phyloP scores from a whole-genome alignment of 2,113 vertebrate genomes.

The Tenebrosternarchus preto region DNA sequence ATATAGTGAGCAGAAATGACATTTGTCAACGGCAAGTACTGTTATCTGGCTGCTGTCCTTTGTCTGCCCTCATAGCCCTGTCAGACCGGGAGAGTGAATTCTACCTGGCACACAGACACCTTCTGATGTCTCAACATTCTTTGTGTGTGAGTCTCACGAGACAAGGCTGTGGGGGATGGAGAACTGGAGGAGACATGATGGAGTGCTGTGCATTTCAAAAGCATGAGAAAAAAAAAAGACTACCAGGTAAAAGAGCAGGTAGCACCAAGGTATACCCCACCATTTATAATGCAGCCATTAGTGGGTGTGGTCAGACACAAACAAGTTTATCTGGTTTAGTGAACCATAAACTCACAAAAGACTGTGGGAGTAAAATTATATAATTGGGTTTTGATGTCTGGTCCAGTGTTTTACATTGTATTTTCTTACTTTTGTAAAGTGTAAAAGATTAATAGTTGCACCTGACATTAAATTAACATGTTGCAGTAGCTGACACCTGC shows the following conservation, averaged over 20 bases:
- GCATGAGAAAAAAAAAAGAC: no score
- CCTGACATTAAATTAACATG: slow-evolving; percentile 33
- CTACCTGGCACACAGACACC: slow-evolving; percentile 45
- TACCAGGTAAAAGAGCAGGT: slow-evolving; percentile 18
- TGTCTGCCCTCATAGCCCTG: slow-evolving; percentile 50
- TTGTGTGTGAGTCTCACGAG: slow-evolving; percentile 29
- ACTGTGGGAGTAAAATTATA: neutral
- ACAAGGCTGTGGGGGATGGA: neutral
- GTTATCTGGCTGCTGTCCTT: slow-evolving; percentile 47
- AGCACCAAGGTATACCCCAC: neutral
- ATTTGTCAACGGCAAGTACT: slow-evolving; percentile 20
- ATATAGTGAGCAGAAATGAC: slow-evolving; percentile 29
- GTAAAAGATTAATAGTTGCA: slow-evolving; percentile 1
- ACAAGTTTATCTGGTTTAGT: neutral
- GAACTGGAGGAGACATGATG: slow-evolving; percentile 27
- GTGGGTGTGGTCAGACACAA: neutral
- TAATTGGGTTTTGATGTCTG: slow-evolving; percentile 5
- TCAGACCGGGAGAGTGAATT: slow-evolving; percentile 40
- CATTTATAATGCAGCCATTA: slow-evolving; percentile 22
- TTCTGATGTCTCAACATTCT: slow-evolving; percentile 58
- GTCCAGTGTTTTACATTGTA: neutral
- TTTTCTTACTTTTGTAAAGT: slow-evolving; percentile 14
- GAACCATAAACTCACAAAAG: neutral
- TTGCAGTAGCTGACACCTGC: slow-evolving; percentile 6
- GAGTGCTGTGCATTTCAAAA: slow-evolving; percentile 35